Evolutionary conservation across 2,797 vertebrate species (phyloP).

Genomic region (Lacerta agilis): DNA sequence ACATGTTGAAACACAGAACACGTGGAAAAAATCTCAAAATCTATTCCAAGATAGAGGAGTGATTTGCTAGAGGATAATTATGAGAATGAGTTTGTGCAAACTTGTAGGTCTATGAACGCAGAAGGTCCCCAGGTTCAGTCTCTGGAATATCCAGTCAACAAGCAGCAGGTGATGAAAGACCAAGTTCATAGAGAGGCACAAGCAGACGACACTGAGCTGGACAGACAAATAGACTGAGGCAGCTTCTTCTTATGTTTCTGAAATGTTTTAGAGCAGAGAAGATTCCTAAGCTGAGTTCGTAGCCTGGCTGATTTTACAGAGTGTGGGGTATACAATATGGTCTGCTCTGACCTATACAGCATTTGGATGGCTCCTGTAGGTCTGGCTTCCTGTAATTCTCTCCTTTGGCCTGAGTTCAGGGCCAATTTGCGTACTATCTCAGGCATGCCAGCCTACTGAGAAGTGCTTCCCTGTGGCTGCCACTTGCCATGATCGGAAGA

Average conservation of each 20-base stretch:
- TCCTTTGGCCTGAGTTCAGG: background rate
- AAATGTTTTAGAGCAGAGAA: too few relatives aligned
- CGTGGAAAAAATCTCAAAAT: background rate
- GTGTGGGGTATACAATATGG: background rate
- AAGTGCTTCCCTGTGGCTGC: background rate
- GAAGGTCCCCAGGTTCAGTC: background rate
- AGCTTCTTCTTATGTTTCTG: too few relatives aligned
- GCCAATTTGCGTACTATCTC: background rate
- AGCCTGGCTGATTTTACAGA: background rate
- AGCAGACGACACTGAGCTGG: background rate
- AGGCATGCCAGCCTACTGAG: background rate
- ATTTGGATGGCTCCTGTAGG: background rate
- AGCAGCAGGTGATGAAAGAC: too few relatives aligned
- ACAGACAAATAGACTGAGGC: background rate
- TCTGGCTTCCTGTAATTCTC: background rate
- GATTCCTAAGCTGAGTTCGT: background rate
- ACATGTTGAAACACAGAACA: background rate
- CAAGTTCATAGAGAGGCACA: background rate
- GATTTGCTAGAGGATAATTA: background rate
- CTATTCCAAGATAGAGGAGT: background rate
- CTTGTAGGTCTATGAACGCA: background rate
- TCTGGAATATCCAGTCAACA: background rate
- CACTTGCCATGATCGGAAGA: background rate
- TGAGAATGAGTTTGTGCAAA: background rate
- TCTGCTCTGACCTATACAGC: background rate